phyloP scores from a whole-genome alignment of 2,113 vertebrate genomes.

The Cacatua alba region DNA sequence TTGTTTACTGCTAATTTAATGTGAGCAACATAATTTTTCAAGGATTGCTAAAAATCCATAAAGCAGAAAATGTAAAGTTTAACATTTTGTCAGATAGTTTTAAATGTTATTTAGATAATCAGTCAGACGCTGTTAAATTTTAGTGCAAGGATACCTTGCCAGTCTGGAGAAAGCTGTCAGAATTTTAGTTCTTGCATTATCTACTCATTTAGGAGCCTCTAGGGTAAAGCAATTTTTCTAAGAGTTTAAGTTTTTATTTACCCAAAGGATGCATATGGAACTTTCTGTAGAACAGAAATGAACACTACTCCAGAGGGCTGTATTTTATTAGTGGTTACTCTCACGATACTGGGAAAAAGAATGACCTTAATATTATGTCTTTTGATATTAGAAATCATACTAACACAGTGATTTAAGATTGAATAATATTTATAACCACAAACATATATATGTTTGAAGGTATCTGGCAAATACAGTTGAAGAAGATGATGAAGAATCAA shows the following conservation, averaged over 20 bases:
- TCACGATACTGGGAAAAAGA: not conserved
- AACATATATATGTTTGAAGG: constrained; percentile 72
- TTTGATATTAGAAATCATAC: not conserved
- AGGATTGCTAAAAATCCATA: not conserved
- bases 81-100: not conserved
- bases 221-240: not conserved
- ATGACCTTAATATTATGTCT: not conserved
- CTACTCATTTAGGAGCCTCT: not conserved
- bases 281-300: not conserved
- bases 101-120: not conserved
- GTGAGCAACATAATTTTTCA: accelerated
- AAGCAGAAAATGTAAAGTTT: not conserved
- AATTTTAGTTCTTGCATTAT: not conserved
- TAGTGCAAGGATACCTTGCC: not conserved
- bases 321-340: not conserved
- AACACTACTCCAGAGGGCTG: not conserved
- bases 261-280: not conserved
- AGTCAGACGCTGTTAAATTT: not conserved
- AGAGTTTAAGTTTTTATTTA: not conserved
- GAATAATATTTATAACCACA: not conserved
- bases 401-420: not conserved
- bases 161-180: not conserved
- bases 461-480: constrained; percentile 98
- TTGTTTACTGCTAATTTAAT: not conserved
- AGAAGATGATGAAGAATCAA: constrained; percentile 93